Evolutionary conservation across 1,140 invertebrate species (phyloP), one percentile per base, ranked within the genome.

Genomic region (Ceratosolen solmsi): DNA sequence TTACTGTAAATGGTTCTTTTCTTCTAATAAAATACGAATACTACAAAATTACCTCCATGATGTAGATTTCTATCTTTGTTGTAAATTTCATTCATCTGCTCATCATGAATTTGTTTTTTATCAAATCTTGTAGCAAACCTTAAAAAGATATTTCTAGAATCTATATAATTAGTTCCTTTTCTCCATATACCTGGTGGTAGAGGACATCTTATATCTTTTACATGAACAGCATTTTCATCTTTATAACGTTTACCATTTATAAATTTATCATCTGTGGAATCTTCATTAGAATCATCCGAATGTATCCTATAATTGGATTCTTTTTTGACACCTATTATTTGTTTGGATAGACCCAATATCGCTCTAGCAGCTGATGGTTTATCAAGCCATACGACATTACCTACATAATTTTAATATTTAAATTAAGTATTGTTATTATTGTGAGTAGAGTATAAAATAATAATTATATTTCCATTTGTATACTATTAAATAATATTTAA

Each of bases 361-460:
- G 96, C 96, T 88, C 94, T 92, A 5, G 95, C 95, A 84, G 95
- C 94, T 38, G 94, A 94, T 79, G 94, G 88, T 81, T 94, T 93
- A 87, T 96, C 95, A 33, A 94, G 87, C 94, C 95, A 97, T 8
- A 96, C 93, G 49, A 96, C 92, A 92, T 96, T 97, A 89, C 95
- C 95, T 95, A 84, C 30, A 84, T 46, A 51, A 33, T 63, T 17
- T 63, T 30, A 1, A 33, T 63, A 63, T 33, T 63, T 25, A 72
- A 13, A 51, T 15, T 72, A 30, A 20, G 25, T 46, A 46, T 71
- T 71, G n/a, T 36, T 22, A 71, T 46, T 46, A 71, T 36, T 46
- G n/a, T n/a, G n/a, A n/a, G n/a, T n/a, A n/a, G 41, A 71, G 33
- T 36, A 38, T 38, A 22, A 78, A 60, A 60, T 75, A 84, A 65